phyloP scores from a whole-genome alignment of 2,113 vertebrate genomes.

The Anser cygnoides region DNA sequence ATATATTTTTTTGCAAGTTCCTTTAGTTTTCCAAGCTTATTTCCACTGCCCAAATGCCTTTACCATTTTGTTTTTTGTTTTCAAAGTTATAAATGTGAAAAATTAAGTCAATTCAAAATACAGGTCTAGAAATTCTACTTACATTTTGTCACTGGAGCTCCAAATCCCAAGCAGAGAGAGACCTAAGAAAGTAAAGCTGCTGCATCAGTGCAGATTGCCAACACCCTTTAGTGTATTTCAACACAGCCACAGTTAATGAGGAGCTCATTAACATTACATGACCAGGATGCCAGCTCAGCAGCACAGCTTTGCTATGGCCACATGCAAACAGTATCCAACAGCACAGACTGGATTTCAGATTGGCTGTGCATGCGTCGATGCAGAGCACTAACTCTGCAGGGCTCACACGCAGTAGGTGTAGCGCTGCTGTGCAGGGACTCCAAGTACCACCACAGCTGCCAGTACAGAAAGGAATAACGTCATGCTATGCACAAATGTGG shows the following conservation, averaged over 20 bases:
- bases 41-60: neutral
- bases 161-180: neutral
- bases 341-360: neutral
- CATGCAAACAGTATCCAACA: too few species aligned
- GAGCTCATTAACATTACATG: neutral
- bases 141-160: neutral
- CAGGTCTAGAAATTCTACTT: neutral
- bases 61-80: neutral
- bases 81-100: neutral
- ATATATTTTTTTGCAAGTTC: neutral
- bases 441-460: fast-evolving
- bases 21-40: neutral
- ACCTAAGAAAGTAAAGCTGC: neutral
- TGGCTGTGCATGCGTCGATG: fast-evolving
- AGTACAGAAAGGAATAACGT: fast-evolving
- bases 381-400: neutral
- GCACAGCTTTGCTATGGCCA: neutral
- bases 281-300: neutral
- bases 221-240: fast-evolving
- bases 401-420: neutral
- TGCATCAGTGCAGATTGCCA: neutral
- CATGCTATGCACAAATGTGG: fast-evolving
- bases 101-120: neutral
- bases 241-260: neutral
- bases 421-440: neutral